Evolutionary conservation across 53 echinoderm and acorn worm species (phyloP).

Genomic region (Holothuria leucospilota): DNA sequence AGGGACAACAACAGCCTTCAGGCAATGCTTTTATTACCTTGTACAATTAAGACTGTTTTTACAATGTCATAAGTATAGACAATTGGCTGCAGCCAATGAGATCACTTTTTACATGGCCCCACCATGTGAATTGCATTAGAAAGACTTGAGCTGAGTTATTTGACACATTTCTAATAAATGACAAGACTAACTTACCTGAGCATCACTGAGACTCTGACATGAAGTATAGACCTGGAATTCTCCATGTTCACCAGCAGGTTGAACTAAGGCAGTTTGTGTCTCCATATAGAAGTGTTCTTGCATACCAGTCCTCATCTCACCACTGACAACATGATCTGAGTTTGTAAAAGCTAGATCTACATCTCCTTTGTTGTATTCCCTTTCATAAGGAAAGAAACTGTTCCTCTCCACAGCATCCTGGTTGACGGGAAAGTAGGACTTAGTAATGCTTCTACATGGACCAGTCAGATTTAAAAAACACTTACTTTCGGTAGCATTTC

Average conservation of each 20-base stretch:
- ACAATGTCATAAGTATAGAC: background rate
- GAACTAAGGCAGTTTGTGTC: slow-evolving; percentile 59
- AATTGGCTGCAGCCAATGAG: background rate
- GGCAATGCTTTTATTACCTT: too few relatives aligned
- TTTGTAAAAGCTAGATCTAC: slow-evolving; percentile 53
- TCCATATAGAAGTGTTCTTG: slow-evolving; percentile 91
- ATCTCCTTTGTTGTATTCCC: slow-evolving; percentile 57
- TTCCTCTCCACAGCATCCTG: slow-evolving; percentile 70
- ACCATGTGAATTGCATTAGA: background rate
- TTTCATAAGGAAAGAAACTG: slow-evolving; percentile 36
- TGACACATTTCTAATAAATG: too few relatives aligned
- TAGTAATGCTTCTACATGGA: background rate
- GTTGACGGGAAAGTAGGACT: background rate
- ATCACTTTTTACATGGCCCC: background rate
- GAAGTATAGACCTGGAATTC: slow-evolving; percentile 62
- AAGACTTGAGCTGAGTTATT: background rate
- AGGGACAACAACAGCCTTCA: too few relatives aligned
- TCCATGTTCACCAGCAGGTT: slow-evolving; percentile 66
- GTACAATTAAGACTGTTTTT: too few relatives aligned
- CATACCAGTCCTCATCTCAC: slow-evolving; percentile 68
- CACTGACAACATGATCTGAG: slow-evolving; percentile 66
- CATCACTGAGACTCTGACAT: slow-evolving; percentile 36
- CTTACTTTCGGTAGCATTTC: too few relatives aligned
- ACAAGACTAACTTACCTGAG: slow-evolving; percentile 59
- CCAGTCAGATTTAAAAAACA: too few relatives aligned